Conservation (phyloP, 2,113 vertebrate species). For the Philantomba maxwellii region DNA sequence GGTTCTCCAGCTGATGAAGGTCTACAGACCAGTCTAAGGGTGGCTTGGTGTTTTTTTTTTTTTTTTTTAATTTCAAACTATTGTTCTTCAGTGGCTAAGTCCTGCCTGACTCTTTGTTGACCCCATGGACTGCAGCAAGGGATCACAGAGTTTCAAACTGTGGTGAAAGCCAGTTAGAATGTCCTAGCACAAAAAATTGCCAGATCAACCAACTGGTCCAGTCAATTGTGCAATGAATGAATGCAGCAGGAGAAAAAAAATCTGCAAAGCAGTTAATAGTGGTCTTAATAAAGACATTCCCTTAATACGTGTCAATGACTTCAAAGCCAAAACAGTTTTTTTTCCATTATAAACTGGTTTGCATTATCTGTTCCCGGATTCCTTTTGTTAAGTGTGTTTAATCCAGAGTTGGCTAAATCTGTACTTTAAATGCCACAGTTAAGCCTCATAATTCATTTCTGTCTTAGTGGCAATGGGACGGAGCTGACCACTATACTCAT, state of each 20-base stretch:
- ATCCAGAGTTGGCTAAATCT: conserved; percentile 3
- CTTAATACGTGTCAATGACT: neutral
- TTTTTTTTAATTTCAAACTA: neutral
- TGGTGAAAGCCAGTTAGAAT: neutral
- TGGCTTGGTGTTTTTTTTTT: neutral
- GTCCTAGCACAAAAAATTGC: neutral
- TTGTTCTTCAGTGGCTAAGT: neutral
- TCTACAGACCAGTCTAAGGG: neutral
- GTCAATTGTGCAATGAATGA: neutral
- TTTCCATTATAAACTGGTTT: neutral
- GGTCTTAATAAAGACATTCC: neutral
- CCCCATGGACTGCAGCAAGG: neutral
- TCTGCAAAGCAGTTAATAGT: neutral
- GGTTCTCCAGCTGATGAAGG: neutral
- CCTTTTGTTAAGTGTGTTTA: neutral
- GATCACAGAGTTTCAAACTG: neutral
- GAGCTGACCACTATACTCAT: neutral
- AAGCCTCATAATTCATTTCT: conserved; percentile 12
- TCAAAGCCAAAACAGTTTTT: neutral
- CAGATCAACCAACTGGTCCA: neutral
- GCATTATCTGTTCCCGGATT: neutral
- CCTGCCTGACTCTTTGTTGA: neutral
- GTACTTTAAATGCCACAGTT: neutral
- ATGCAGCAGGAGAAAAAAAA: neutral
- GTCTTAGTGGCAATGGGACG: neutral